A percentile compares a stretch with the other conserved stretches of the same genome.
phyloP scores from a whole-genome alignment of 2,113 vertebrate species.

The Pteropus alecto region DNA sequence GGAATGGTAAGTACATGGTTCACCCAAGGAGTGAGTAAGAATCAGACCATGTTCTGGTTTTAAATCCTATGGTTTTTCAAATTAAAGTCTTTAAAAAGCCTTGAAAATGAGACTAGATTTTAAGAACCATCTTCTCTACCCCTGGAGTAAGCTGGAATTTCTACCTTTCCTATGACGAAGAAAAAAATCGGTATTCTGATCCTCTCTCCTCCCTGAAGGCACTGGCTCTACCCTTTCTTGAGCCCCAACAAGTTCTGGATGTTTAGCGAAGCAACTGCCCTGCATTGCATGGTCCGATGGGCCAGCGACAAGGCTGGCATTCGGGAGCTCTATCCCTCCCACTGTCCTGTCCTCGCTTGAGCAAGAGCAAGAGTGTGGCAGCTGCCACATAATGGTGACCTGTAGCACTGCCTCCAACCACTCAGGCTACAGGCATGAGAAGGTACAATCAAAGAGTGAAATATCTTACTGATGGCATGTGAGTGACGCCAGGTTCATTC shows the following conservation, averaged over 20 bases:
- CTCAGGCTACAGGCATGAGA: too few relatives aligned
- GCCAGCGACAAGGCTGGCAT: neutral
- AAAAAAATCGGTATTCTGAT: neutral
- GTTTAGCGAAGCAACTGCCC: neutral
- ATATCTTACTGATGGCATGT: neutral
- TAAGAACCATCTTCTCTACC: neutral
- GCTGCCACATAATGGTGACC: neutral
- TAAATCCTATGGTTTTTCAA: neutral
- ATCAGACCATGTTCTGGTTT: neutral
- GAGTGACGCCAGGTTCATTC: neutral
- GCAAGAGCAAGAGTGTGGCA: neutral
- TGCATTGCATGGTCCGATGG: neutral
- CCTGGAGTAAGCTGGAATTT: neutral
- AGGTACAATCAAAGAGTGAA: neutral
- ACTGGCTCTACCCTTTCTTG: neutral
- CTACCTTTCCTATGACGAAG: neutral
- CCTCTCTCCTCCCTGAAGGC: neutral
- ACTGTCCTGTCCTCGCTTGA: neutral
- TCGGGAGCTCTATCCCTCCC: neutral
- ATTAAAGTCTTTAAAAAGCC: neutral
- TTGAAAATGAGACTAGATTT: neutral
- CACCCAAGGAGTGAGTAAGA: neutral
- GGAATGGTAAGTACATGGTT: neutral
- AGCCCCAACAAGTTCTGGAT: neutral
- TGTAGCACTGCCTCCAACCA: rapidly evolving